phyloP scores from a whole-genome alignment of 2,113 vertebrate genomes.

The Carettochelys insculpta region DNA sequence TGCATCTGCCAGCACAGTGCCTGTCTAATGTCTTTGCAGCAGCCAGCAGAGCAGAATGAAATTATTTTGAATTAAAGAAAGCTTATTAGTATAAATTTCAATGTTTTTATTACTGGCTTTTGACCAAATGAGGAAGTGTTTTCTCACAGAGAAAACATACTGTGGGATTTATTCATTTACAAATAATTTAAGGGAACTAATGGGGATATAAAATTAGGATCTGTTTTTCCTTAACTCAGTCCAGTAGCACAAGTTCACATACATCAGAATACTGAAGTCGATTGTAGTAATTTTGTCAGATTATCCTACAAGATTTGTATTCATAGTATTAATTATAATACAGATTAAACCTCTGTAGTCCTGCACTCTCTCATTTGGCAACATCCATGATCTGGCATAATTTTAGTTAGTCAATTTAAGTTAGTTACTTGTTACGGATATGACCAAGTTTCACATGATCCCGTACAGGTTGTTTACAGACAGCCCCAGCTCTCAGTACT shows the following conservation, averaged over 20 bases:
- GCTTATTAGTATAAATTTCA: neutral
- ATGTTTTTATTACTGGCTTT: constrained; percentile 23
- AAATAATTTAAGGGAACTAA: neutral
- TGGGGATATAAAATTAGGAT: neutral
- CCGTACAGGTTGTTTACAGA: too few species aligned
- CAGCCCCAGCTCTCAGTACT: too few species aligned
- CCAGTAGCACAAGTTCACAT: neutral
- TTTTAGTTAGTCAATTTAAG: too few species aligned
- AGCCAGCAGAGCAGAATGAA: constrained; percentile 33
- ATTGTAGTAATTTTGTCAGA: neutral
- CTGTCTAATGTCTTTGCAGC: constrained; percentile 38
- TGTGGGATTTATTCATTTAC: neutral
- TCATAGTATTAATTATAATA: neutral
- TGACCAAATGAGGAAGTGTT: constrained; percentile 9
- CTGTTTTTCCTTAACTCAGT: neutral
- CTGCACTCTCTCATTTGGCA: too few species aligned
- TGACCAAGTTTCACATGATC: too few species aligned
- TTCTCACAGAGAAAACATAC: constrained; percentile 18
- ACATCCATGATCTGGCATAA: too few species aligned
- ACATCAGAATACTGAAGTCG: neutral
- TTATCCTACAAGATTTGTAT: neutral
- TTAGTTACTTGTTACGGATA: too few species aligned
- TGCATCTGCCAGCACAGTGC: constrained; percentile 17
- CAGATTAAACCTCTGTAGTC: too few species aligned
- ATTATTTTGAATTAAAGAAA: constrained; percentile 57